Evolutionary conservation across 1,140 invertebrate genomes (phyloP).

Genomic region (Eupristina koningsbergeri): DNA sequence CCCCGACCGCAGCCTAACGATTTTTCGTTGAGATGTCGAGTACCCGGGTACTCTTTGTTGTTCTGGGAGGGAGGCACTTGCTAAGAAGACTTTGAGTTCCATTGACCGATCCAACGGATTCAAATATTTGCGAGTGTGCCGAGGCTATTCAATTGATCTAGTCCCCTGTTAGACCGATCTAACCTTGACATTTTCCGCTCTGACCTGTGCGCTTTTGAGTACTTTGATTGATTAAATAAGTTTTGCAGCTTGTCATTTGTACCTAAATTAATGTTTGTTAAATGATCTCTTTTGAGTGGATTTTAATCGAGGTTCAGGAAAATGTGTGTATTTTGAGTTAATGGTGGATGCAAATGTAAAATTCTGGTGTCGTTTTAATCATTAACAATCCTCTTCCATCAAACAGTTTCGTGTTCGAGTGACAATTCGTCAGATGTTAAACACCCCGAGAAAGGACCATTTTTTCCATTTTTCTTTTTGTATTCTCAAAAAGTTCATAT

Average conservation of each 20-base stretch:
- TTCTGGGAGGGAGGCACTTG: background rate
- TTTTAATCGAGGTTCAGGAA: background rate
- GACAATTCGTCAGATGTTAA: background rate
- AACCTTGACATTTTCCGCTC: no score
- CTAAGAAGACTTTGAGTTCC: no score
- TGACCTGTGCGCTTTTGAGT: no score
- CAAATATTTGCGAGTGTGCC: no score
- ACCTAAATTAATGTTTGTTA: no score
- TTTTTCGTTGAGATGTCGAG: conserved; percentile 10
- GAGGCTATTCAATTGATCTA: no score
- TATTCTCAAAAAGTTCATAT: background rate
- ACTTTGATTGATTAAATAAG: no score
- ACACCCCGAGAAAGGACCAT: background rate
- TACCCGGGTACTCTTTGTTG: background rate
- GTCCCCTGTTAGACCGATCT: no score
- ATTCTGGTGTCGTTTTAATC: background rate
- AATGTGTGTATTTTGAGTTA: background rate
- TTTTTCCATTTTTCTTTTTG: background rate
- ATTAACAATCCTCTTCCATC: background rate
- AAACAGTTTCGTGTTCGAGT: background rate
- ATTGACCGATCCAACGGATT: no score
- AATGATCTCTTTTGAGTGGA: no score
- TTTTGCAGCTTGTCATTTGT: no score
- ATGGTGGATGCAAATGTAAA: background rate
- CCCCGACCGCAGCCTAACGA: conserved; percentile 24